These are phyloP conservation scores for Pterocles gutturalis DNA, from an alignment of 2,113 vertebrate species.

Conservation along the genomic window DNA sequence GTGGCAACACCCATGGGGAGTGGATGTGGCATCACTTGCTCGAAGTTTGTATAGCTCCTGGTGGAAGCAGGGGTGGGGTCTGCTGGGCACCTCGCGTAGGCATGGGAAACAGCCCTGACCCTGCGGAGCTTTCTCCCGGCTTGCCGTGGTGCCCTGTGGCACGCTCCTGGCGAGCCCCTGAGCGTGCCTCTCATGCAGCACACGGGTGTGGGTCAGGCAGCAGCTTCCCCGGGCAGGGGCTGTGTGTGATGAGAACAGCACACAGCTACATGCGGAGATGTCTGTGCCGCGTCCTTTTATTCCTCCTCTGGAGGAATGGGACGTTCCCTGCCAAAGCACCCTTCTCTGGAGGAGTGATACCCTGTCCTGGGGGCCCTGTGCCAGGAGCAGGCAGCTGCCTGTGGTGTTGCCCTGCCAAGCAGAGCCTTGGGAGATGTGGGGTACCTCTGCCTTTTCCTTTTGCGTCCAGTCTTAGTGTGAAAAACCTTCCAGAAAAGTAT, in stretches of 20 bases:
- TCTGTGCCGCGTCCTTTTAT: not conserved
- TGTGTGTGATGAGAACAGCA: not conserved
- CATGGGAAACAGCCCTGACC: not conserved
- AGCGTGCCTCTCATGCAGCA: rapidly evolving
- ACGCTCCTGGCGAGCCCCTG: rapidly evolving
- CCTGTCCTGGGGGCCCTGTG: not conserved
- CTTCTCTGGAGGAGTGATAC: not conserved
- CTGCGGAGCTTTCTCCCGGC: not conserved
- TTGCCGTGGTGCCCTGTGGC: rapidly evolving
- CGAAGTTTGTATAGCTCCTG: not conserved
- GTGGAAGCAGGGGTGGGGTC: not conserved
- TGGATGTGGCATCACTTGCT: rapidly evolving
- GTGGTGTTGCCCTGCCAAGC: not conserved
- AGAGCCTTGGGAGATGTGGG: not conserved
- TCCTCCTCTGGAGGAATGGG: not conserved
- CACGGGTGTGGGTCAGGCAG: rapidly evolving
- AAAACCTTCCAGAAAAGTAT: not conserved
- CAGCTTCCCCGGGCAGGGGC: not conserved
- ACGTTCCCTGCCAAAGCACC: not conserved
- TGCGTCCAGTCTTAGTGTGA: not conserved
- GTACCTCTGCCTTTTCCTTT: not conserved
- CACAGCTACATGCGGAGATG: not conserved
- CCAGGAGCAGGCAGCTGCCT: not conserved
- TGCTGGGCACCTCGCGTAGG: rapidly evolving
- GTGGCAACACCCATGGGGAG: rapidly evolving